phyloP scores from a whole-genome alignment of 2,797 vertebrate species.

The Merluccius polli region DNA sequence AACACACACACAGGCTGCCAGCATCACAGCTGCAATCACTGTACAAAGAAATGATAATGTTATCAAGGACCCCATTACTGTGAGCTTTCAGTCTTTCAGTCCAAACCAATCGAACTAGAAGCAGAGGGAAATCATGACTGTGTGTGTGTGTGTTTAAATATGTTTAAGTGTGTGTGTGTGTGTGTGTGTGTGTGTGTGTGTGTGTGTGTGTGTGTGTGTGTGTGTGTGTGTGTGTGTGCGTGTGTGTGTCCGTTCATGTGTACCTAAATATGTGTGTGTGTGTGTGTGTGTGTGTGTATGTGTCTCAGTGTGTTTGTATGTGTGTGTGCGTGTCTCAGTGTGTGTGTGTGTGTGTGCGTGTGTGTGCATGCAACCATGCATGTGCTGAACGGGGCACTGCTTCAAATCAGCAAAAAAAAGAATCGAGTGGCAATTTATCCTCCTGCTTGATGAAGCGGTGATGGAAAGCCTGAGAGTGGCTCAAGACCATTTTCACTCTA shows the following conservation, averaged over 20 bases:
- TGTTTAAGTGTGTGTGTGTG: not conserved
- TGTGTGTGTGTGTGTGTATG: too few species aligned
- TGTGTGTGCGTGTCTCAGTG: too few species aligned
- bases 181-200: not conserved
- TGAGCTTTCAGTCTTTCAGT: not conserved
- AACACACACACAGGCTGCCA: conserved; percentile 13
- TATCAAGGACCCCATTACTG: not conserved
- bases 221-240: too few species aligned
- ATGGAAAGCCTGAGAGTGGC: not conserved
- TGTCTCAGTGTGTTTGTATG: too few species aligned
- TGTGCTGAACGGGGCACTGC: not conserved
- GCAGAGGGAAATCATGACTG: not conserved
- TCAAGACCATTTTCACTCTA: not conserved
- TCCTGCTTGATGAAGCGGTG: not conserved
- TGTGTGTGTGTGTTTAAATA: not conserved
- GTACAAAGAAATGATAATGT: not conserved
- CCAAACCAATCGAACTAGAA: not conserved
- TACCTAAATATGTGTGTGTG: too few species aligned
- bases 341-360: not conserved
- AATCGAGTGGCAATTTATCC: conserved; percentile 3
- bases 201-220: not conserved
- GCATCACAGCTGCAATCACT: not conserved
- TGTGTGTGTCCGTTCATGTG: too few species aligned
- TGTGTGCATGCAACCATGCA: not conserved
- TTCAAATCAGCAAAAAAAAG: conserved; percentile 4